phyloP scores from a whole-genome alignment of 1,140 invertebrate species.

The Drosophila sulfurigaster region DNA sequence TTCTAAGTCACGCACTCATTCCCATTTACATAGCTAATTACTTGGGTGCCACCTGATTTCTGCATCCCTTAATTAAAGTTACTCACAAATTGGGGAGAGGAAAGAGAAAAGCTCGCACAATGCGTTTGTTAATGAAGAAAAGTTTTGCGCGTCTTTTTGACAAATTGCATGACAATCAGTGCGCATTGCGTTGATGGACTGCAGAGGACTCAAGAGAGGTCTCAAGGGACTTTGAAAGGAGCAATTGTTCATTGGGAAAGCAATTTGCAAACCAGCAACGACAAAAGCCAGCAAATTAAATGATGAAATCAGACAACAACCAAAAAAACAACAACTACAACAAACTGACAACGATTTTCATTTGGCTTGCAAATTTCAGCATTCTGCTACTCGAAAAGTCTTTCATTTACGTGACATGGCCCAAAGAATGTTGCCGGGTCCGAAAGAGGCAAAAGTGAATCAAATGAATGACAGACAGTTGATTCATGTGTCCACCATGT shows the following conservation, averaged over 20 bases:
- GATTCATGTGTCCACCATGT: conserved; percentile 26
- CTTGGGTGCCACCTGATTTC: not conserved
- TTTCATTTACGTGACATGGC: conserved; percentile 26
- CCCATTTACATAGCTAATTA: conserved; percentile 35
- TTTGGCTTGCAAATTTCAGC: conserved; percentile 35
- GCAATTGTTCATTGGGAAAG: conserved; percentile 2
- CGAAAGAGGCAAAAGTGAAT: conserved; percentile 2
- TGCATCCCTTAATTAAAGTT: conserved; percentile 19
- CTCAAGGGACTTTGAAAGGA: not conserved
- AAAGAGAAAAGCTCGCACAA: conserved; percentile 8
- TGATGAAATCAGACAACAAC: conserved; percentile 31
- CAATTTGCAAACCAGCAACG: conserved; percentile 28
- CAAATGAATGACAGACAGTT: conserved; percentile 29
- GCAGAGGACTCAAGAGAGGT: conserved; percentile 1
- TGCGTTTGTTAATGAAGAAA: conserved; percentile 18
- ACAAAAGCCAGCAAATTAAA: conserved; percentile 44
- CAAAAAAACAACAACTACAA: not conserved
- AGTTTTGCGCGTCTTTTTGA: conserved; percentile 28
- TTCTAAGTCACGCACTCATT: conserved; percentile 16
- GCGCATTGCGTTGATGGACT: conserved; percentile 3
- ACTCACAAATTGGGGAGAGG: not conserved
- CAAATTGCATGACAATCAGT: conserved; percentile 26
- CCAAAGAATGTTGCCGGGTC: conserved; percentile 20
- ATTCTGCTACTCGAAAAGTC: not conserved
- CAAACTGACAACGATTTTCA: conserved; percentile 17